Percentiles rank a stretch among this genome's conserved stretches.
These are phyloP conservation scores for Polypedilum pembai DNA, from an alignment of 1,140 invertebrate species.

Conservation along the genomic window DNA sequence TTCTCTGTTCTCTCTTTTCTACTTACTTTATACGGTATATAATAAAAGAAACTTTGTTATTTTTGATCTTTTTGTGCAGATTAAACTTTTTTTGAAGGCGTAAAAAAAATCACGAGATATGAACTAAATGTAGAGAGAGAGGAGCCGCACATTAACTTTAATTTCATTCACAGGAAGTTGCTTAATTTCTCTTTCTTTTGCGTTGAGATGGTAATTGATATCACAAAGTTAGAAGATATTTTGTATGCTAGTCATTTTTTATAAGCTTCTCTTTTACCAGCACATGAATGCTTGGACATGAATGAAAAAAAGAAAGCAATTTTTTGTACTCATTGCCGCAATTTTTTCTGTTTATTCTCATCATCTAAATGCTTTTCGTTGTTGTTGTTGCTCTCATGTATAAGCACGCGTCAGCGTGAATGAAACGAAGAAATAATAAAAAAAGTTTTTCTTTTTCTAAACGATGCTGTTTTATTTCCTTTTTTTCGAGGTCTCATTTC, in stretches of 20 bases:
- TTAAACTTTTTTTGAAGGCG: too few species aligned
- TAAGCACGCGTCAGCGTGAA: too few species aligned
- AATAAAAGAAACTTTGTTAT: slow-evolving; percentile 4
- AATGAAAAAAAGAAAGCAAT: too few species aligned
- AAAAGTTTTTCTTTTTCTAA: background rate
- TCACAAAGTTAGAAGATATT: background rate
- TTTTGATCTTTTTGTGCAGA: background rate
- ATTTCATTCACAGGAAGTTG: background rate
- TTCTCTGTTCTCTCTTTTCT: background rate
- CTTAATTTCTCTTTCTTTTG: background rate
- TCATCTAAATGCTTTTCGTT: too few species aligned
- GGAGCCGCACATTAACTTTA: background rate
- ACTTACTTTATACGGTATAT: background rate
- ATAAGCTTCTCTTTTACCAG: too few species aligned
- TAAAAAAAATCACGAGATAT: background rate
- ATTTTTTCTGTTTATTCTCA: too few species aligned
- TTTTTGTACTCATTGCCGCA: too few species aligned
- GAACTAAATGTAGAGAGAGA: background rate
- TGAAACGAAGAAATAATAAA: too few species aligned
- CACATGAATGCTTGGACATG: too few species aligned
- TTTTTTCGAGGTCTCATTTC: background rate
- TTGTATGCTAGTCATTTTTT: too few species aligned
- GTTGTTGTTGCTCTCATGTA: too few species aligned
- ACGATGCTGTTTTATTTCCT: background rate
- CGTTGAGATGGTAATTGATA: background rate